Base-by-base conservation (phyloP, 1,140 invertebrate species). In the Cotesia glomerata region DNA sequence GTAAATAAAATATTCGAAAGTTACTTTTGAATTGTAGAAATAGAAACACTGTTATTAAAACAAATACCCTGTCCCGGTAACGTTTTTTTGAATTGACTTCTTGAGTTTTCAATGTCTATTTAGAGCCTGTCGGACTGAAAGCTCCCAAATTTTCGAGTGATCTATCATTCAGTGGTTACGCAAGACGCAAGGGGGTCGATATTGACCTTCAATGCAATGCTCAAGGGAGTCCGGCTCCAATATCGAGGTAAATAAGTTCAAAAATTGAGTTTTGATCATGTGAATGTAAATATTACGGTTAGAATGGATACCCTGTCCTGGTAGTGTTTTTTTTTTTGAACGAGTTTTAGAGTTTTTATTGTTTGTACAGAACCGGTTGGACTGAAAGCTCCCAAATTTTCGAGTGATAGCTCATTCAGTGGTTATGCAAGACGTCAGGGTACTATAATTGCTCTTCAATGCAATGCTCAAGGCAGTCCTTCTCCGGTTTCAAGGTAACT, bases 111-210 rank as follows among this genome's bases (percentile, higher is more conserved):
- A 54, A 54, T 14, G n/a, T 58, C 14, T 58, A 58, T 58, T 26
- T 58, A 89, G 89, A 89, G 80, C 89, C 90, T 2, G 87, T 92
- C 81, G 88, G 89, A 82, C 81, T 88, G 77, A 87, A 88, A 84
- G 80, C 87, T 78, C 86, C 89, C 8, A 85, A 84, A 65, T 87
- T 89, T 72, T 84, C 87, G 14, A 85, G 80, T 56, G 80, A 86
- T 75, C 89, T 73, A 14, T 74, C 75, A 9, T 72, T 74, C 69
- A 74, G 72, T 54, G 72, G 70, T 54, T 74, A 74, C 26, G 61
- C 66, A 65, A 65, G 75, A 49, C 69, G 72, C 35, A 71, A 72
- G 69, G 73, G 67, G 56, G 64, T 49, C 14, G 75, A 74, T 58
- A 76, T 74, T 39, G 58, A 69, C 9, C 64, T 76, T 62, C 66